Evolutionary conservation across 2,797 vertebrate species (phyloP), one percentile per base, ranked within the genome.

Genomic region (Pseudomugil gertrudae): DNA sequence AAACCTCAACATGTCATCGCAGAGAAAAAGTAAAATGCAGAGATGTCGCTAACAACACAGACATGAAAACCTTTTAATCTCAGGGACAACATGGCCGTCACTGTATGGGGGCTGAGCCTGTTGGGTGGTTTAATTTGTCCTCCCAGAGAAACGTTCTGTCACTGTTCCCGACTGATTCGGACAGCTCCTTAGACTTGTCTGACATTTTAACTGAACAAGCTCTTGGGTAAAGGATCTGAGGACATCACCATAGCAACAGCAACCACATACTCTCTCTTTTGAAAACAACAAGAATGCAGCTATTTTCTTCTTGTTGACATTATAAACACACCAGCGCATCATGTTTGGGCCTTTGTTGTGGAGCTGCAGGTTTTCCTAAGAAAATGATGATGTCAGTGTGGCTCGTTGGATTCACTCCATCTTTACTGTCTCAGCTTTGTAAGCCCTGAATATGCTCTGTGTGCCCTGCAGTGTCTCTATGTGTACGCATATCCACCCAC

Each of bases 231-330:
- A 29, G 57, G 61, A 78, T 76, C 63, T 67, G 70, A 74, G 70
- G 57, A 76, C 70, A 47, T 84, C 62, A 3, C 76, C 80, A 73
- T 79, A 74, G 78, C 62, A 88, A 87, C 80, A 27, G 69, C 23
- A 17, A 60, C 72, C 65, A 21, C 71, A 57, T 48, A 26, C 56
- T 72, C 47, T 56, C 52, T 52, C 55, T 53, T 52, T 58, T 70
- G 24, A 66, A 69, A 74, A 69, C 56, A 32, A 6, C 32, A 21
- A 21, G 50, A 60, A 55, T 13, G 33, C 47, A 48, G 55, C 77
- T 67, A 66, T 11, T 78, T 50, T 57, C 32, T 38, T 69, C 27
- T 64, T 54, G 55, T 36, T 11, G 30, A 54, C 40, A 23, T 35
- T 4, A 36, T 21, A 21, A 45, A 62, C 13, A 52, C 57, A 54